Evolutionary conservation across 2,113 vertebrate species (phyloP), one percentile per base, ranked within the genome.

Genomic region (Anoplopoma fimbria): DNA sequence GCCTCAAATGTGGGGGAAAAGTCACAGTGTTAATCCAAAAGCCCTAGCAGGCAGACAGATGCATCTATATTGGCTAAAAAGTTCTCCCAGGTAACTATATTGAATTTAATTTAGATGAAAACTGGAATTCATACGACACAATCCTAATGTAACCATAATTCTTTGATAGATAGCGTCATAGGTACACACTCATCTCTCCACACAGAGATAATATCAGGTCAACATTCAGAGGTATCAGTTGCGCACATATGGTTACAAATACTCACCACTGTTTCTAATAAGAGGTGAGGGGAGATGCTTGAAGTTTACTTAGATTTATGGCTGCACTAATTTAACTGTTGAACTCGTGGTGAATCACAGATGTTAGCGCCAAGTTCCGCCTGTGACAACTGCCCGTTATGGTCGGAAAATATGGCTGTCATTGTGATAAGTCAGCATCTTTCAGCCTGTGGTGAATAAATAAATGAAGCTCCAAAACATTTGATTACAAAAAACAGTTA

Each of bases 1-100:
- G 74, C 83, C 69, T 88, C 69, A 73, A 77, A 90, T 76, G 67
- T 88, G 80, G 88, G 79, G 51, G 80, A 92, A 88, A 92, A 91
- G 93, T 93, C 86, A 91, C 60, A 55, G 67, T 47, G 6, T 72
- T 86, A 86, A 81, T 79, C 51, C 58, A 55, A 69, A 85, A 53
- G 67, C 81, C 80, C 68, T 72, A 27, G 17, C 36, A 74, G 64
- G 58, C 76, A 81, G 60, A 82, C 76, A 81, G 60, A 82, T 69
- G 25, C 27, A 64, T 65, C 17, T 76, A 38, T 47, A 42, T 58
- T 51, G 14, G 29, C 53, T 45, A 29, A 74, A 69, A 65, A 60
- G n/a, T 69, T 80, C 31, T 34, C 21, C 1, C 31, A 65, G 6
- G 76, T 33, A 64, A 55, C 40, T 29, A 38, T 62, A 67, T 38